phyloP scores from a whole-genome alignment of 2,888 invertebrate genomes.

The Prosopocoilus inquinatus region DNA sequence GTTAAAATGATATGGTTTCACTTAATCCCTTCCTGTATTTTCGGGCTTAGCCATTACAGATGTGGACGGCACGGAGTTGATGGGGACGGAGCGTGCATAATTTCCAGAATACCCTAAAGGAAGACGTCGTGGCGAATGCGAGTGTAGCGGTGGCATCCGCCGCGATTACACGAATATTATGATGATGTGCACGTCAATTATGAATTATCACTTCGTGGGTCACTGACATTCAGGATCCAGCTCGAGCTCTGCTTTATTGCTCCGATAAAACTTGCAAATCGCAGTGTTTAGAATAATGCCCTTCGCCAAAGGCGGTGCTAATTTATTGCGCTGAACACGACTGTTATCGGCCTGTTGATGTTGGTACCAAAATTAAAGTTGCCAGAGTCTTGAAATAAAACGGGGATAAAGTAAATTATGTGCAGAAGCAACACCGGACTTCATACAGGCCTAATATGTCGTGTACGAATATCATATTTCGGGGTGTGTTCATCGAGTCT shows the following conservation, averaged over 20 bases:
- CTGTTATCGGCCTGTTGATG: no score
- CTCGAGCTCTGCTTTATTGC: not conserved
- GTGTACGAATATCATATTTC: no score
- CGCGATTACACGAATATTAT: constrained; percentile 13
- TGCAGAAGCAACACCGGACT: no score
- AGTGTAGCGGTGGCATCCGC: constrained; percentile 20
- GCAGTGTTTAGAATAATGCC: no score
- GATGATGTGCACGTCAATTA: constrained; percentile 21
- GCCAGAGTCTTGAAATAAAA: no score
- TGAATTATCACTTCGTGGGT: constrained; percentile 12
- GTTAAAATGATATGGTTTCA: not conserved
- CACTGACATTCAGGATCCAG: not conserved
- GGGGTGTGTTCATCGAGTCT: no score
- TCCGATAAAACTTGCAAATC: not conserved
- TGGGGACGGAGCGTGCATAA: constrained; percentile 17
- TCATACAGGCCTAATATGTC: no score
- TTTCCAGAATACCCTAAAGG: constrained; percentile 14
- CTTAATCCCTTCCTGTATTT: constrained; percentile 5
- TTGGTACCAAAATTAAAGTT: no score
- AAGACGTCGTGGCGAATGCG: constrained; percentile 10
- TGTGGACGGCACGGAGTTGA: constrained; percentile 8
- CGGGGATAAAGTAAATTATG: no score
- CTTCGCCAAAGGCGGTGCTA: no score
- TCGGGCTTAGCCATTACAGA: not conserved
- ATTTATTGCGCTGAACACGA: no score